Conservation (phyloP, 2,797 vertebrate genomes). For the Chloroceryle amazona region DNA sequence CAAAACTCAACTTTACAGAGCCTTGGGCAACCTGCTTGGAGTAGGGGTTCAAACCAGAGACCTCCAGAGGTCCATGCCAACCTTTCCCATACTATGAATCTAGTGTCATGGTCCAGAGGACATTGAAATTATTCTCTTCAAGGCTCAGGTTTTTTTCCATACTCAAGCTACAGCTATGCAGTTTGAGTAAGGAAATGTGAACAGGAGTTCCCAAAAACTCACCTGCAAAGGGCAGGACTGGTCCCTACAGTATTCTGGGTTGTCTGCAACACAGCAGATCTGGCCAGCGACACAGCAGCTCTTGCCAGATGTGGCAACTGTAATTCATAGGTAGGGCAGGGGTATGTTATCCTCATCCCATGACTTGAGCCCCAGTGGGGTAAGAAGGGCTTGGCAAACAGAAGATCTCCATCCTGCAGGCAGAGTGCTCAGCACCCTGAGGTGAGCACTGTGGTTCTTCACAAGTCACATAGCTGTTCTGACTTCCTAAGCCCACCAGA, state of each 20-base stretch:
- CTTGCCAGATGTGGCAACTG: not conserved
- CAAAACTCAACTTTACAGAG: not conserved
- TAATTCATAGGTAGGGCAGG: not conserved
- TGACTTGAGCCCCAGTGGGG: not conserved
- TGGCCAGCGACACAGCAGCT: not conserved
- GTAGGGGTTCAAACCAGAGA: not conserved
- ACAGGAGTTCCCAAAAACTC: not conserved
- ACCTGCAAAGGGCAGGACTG: not conserved
- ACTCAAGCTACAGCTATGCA: not conserved
- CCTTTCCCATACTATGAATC: not conserved
- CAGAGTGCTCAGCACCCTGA: not conserved
- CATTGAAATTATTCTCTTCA: not conserved
- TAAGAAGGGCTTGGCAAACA: not conserved
- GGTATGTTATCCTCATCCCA: accelerated
- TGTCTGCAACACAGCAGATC: not conserved
- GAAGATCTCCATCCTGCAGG: not conserved
- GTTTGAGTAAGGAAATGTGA: not conserved
- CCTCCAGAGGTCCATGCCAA: not conserved
- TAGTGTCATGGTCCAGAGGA: not conserved
- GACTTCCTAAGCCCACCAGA: not conserved
- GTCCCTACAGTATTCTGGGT: not conserved
- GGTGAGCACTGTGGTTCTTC: not conserved
- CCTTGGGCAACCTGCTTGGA: not conserved
- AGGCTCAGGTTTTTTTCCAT: not conserved
- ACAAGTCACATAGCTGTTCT: not conserved